A percentile compares a stretch with the other conserved stretches of the same genome.
Evolutionary conservation across 92 coral and sea anemone genomes (phyloP).

Genomic region (Montipora capitata): DNA sequence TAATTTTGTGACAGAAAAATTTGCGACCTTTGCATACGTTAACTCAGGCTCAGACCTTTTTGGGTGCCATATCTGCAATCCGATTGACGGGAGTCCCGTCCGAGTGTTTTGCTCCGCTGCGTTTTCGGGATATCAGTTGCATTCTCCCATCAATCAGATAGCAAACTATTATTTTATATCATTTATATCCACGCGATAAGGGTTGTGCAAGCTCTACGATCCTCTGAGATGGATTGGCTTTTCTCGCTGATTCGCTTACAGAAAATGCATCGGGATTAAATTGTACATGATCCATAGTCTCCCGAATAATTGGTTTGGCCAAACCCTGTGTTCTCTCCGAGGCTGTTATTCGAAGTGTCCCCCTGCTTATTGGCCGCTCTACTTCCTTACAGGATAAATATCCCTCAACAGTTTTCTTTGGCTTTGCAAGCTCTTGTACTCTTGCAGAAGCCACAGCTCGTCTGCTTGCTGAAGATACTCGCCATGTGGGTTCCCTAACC

Average conservation of each 20-base stretch:
- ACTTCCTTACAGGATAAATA: constrained; percentile 82
- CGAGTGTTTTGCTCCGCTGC: too few species aligned
- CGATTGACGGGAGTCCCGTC: too few species aligned
- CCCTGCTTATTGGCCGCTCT: constrained; percentile 80
- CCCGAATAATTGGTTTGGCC: constrained; percentile 87
- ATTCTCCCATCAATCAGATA: too few species aligned
- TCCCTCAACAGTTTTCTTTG: constrained; percentile 89
- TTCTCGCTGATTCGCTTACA: constrained; percentile 90
- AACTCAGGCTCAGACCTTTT: too few species aligned
- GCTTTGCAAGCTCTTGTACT: constrained; percentile 87
- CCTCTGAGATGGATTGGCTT: constrained; percentile 85
- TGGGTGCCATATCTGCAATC: too few species aligned
- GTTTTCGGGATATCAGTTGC: too few species aligned
- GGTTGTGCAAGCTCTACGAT: constrained; percentile 94
- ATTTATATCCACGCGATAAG: constrained; percentile 66
- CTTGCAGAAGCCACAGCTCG: constrained; percentile 91
- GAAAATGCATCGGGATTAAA: constrained; percentile 95
- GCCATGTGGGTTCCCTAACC: constrained; percentile 93
- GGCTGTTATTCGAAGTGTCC: constrained; percentile 87
- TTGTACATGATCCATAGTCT: constrained; percentile 94
- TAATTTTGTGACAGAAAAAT: too few species aligned
- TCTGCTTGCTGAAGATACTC: constrained; percentile 85
- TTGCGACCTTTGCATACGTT: too few species aligned
- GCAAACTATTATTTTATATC: background rate
- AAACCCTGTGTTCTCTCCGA: constrained; percentile 88